These are phyloP conservation scores for Gastrophryne carolinensis DNA, from an alignment of 2,797 vertebrate species.

Conservation along the genomic window DNA sequence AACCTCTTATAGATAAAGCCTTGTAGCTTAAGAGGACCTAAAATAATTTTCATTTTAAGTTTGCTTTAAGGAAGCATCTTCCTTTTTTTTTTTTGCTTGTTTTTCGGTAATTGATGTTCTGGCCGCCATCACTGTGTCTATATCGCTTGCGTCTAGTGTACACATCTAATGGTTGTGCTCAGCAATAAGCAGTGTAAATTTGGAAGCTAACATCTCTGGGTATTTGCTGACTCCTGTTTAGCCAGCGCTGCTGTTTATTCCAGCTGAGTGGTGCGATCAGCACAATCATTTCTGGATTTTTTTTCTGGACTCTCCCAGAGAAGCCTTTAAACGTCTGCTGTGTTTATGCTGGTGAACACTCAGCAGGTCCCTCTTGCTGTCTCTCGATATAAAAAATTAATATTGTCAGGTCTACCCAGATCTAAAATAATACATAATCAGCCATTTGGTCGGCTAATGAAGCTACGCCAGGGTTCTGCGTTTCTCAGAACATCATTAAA, in stretches of 20 bases:
- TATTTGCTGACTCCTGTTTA: not conserved
- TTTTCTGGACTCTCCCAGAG: not conserved
- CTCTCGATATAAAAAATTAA: not conserved
- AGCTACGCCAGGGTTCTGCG: too few species aligned
- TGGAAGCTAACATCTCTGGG: too few species aligned
- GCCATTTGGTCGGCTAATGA: too few species aligned
- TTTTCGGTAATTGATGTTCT: not conserved
- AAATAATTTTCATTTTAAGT: too few species aligned
- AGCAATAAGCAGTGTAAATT: not conserved
- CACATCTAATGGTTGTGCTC: not conserved
- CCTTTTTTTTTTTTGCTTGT: not conserved
- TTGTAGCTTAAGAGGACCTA: too few species aligned
- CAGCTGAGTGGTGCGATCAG: not conserved
- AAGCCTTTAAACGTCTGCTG: not conserved
- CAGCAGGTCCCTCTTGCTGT: not conserved
- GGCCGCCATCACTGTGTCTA: not conserved
- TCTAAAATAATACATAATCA: too few species aligned
- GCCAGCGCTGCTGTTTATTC: not conserved
- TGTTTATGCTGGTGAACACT: not conserved
- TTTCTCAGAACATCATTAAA: too few species aligned
- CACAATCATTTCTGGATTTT: slow-evolving; percentile 15
- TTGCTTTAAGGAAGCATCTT: too few species aligned
- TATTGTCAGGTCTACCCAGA: not conserved
- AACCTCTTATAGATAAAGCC: too few species aligned
- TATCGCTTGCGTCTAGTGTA: too few species aligned